Evolutionary conservation across 2,888 invertebrate species (phyloP).

Genomic region (Diarsia dahlii): DNA sequence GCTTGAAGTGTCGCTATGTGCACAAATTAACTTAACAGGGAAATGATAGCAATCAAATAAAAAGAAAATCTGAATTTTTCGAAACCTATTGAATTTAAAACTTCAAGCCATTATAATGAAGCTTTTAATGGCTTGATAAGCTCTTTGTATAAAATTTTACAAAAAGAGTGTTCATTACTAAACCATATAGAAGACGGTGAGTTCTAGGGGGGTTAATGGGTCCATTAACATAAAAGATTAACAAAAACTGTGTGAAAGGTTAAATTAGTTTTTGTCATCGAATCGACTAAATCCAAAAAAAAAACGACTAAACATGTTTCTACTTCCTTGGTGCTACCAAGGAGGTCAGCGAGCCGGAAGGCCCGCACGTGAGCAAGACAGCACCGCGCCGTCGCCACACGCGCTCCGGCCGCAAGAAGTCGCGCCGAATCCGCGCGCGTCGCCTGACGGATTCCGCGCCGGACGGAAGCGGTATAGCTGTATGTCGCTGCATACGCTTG

Average conservation of each 20-base stretch:
- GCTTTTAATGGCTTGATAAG: not conserved
- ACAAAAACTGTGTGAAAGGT: not conserved
- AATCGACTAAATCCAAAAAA: not conserved
- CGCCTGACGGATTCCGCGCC: slow-evolving; percentile 20
- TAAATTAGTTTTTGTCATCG: not conserved
- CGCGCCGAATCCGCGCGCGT: slow-evolving; percentile 72
- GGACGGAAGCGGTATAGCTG: slow-evolving; percentile 50
- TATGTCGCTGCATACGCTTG: slow-evolving; percentile 60
- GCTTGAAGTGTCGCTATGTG: no score
- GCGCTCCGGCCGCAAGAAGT: slow-evolving; percentile 84
- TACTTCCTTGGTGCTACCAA: slow-evolving; percentile 36
- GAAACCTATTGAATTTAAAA: not conserved
- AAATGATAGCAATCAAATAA: no score
- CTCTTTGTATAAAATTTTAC: no score
- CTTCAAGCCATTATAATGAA: not conserved
- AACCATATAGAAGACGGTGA: not conserved
- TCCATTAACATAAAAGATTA: no score
- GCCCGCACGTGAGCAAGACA: slow-evolving; percentile 58
- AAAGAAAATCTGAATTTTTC: not conserved
- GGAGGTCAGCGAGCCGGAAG: slow-evolving; percentile 33
- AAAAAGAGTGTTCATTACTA: not conserved
- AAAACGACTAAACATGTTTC: slow-evolving; percentile 34
- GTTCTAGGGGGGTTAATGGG: no score
- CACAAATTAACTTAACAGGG: no score
- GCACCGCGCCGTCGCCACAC: slow-evolving; percentile 79